Percentiles rank a stretch among this genome's conserved stretches.
phyloP scores from a whole-genome alignment of 2,113 vertebrate species.

The Seriola aureovittata region DNA sequence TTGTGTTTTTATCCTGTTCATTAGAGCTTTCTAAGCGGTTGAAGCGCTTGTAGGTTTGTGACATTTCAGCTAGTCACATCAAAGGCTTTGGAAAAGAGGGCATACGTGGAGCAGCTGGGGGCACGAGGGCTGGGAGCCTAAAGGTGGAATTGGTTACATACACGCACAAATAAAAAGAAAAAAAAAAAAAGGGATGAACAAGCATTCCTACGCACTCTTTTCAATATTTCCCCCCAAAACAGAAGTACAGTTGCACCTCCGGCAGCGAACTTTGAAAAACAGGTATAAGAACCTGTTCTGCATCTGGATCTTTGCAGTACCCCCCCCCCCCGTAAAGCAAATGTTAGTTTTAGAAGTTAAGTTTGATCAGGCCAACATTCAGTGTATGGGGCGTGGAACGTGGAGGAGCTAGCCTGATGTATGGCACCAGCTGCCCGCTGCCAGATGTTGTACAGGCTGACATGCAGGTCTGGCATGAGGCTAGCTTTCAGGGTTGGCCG shows the following conservation, averaged over 20 bases:
- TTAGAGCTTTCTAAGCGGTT: slow-evolving; percentile 74
- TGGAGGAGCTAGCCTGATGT: slow-evolving; percentile 81
- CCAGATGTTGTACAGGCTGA: slow-evolving; percentile 84
- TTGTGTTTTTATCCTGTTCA: slow-evolving; percentile 79
- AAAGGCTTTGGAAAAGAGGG: slow-evolving; percentile 64
- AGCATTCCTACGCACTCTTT: slow-evolving; percentile 28
- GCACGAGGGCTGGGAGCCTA: slow-evolving; percentile 25
- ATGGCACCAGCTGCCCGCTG: slow-evolving; percentile 84
- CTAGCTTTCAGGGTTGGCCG: slow-evolving; percentile 69
- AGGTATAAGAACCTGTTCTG: slow-evolving; percentile 42
- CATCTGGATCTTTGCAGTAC: slow-evolving; percentile 28
- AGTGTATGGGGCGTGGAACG: slow-evolving; percentile 60
- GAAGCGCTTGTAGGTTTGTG: slow-evolving; percentile 70
- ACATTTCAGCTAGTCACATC: slow-evolving; percentile 77
- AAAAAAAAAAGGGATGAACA: slow-evolving; percentile 50
- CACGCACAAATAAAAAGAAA: not conserved
- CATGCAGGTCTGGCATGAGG: slow-evolving; percentile 75
- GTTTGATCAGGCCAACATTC: slow-evolving; percentile 75
- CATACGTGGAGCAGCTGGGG: slow-evolving; percentile 60
- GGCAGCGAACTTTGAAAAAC: slow-evolving; percentile 60
- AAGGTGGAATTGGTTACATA: slow-evolving; percentile 40
- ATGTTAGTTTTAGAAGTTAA: slow-evolving; percentile 81
- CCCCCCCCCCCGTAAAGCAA: slow-evolving; percentile 66
- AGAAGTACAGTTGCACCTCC: slow-evolving; percentile 13
- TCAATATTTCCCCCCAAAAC: slow-evolving; percentile 10